Percentiles rank a stretch among this genome's conserved stretches.
Evolutionary conservation across 2,888 invertebrate genomes (phyloP).

Genomic region (Pegoplata infirma): DNA sequence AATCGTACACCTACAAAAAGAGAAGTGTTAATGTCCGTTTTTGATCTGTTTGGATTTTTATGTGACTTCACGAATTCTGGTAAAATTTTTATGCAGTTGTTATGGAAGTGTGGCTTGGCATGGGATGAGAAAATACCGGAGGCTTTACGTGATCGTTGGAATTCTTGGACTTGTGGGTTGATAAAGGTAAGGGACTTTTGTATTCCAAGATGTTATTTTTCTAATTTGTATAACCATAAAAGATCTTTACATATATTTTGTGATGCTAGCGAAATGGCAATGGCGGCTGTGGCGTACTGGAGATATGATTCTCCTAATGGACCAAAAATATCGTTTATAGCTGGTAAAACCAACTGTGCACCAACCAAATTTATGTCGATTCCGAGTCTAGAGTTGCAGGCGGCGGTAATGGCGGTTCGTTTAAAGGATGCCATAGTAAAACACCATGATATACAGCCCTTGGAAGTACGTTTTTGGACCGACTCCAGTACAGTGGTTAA

Average conservation of each 20-base stretch:
- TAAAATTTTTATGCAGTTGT: conserved; percentile 39
- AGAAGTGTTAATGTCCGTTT: conserved; percentile 60
- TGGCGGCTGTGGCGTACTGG: conserved; percentile 22
- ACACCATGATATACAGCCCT: too few species aligned
- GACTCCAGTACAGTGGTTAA: conserved; percentile 34
- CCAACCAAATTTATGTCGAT: conserved; percentile 21
- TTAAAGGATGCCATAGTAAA: too few species aligned
- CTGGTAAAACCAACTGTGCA: conserved; percentile 25
- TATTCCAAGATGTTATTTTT: conserved; percentile 31
- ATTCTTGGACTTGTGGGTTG: background rate
- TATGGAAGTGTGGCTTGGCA: conserved; percentile 2
- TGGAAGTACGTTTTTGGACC: too few species aligned
- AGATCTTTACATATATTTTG: conserved; percentile 25
- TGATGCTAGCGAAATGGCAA: conserved; percentile 28
- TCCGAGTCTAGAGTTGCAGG: conserved; percentile 45
- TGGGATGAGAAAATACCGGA: background rate
- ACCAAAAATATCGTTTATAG: conserved; percentile 3
- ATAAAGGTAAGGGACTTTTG: background rate
- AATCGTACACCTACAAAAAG: conserved; percentile 63
- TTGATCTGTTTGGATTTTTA: conserved; percentile 66
- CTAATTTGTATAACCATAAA: background rate
- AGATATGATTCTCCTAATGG: background rate
- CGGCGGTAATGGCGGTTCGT: conserved; percentile 42
- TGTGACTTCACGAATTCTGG: conserved; percentile 57
- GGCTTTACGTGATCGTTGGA: background rate